Base-by-base conservation (phyloP, 1,140 invertebrate genomes). In the Teleopsis dalmanni region DNA sequence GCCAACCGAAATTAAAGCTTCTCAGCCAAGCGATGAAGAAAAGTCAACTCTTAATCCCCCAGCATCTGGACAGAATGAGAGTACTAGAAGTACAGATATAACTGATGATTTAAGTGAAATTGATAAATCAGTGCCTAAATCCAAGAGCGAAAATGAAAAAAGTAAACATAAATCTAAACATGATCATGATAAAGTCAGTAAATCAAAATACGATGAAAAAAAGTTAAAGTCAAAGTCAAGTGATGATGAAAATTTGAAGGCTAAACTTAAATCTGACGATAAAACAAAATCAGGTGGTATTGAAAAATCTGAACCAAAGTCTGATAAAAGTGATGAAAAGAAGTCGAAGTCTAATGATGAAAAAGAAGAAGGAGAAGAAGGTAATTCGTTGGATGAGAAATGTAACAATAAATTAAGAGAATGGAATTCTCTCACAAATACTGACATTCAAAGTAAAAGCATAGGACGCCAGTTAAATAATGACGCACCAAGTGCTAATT, bases 311-410 rank as follows among this genome's bases (percentile, higher is more conserved):
- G 10, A 10, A 22, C 34, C 29, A n/a, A n/a, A n/a, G 11, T 22
- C 42, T 3, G 13, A 22, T n/a, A 49, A 44, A 43, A 41, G 25
- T 22, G 33, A 49, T 5, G 41, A 49, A 36, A 29, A 50, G 10
- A 4, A 35, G 11, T 14, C 26, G 6, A 10, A 10, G 2, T 14
- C 22, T 4, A 16, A 21, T n/a, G 35, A 44, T 21, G 42, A 44
- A 14, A n/a, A 23, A 31, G 41, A 27, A 13, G 34, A 47, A 27
- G 9, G n/a, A 38, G 31, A n/a, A 26, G 42, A 50, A 34, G 41
- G 25, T 7, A n/a, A n/a, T n/a, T n/a, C n/a, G n/a, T n/a, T n/a
- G n/a, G n/a, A n/a, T n/a, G n/a, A n/a, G n/a, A n/a, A n/a, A n/a
- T n/a, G n/a, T n/a, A n/a, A n/a, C n/a, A n/a, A n/a, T n/a, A n/a